These are phyloP conservation scores for Brachylomia viminalis DNA, from an alignment of 2,888 invertebrate genomes.

Conservation along the genomic window DNA sequence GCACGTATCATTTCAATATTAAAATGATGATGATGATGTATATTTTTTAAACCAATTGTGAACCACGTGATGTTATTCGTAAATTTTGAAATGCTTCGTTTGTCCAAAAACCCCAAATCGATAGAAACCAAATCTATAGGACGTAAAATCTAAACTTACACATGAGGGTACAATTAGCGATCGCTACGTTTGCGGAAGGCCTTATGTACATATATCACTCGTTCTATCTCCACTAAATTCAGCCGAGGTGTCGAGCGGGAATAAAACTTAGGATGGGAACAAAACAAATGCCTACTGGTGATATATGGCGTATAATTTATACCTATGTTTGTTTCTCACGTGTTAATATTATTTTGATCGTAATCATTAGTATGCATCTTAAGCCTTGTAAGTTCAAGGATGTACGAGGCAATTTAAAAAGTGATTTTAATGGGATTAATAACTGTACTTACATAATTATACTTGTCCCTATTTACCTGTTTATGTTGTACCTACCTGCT, in stretches of 20 bases:
- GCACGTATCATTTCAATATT: neutral
- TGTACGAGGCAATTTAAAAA: neutral
- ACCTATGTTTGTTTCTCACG: slow-evolving; percentile 9
- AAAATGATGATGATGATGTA: neutral
- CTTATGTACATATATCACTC: slow-evolving; percentile 43
- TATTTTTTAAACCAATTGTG: neutral
- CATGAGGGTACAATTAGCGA: slow-evolving; percentile 38
- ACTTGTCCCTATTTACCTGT: neutral
- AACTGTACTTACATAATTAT: no score
- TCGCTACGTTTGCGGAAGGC: slow-evolving; percentile 18
- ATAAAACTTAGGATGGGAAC: slow-evolving; percentile 52
- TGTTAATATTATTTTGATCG: slow-evolving; percentile 6
- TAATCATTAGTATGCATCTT: neutral
- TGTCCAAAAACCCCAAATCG: neutral
- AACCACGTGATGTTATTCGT: neutral
- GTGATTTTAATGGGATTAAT: neutral
- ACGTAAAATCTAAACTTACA: neutral
- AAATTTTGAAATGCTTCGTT: neutral
- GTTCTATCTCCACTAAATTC: slow-evolving; percentile 51
- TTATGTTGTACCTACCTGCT: neutral
- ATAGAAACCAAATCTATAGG: neutral
- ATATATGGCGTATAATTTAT: slow-evolving; percentile 45
- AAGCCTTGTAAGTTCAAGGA: neutral
- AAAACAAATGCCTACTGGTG: slow-evolving; percentile 49
- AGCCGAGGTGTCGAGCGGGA: slow-evolving; percentile 57